These are phyloP conservation scores for Vanessa atalanta DNA, from an alignment of 1,140 invertebrate species.

Conservation along the genomic window DNA sequence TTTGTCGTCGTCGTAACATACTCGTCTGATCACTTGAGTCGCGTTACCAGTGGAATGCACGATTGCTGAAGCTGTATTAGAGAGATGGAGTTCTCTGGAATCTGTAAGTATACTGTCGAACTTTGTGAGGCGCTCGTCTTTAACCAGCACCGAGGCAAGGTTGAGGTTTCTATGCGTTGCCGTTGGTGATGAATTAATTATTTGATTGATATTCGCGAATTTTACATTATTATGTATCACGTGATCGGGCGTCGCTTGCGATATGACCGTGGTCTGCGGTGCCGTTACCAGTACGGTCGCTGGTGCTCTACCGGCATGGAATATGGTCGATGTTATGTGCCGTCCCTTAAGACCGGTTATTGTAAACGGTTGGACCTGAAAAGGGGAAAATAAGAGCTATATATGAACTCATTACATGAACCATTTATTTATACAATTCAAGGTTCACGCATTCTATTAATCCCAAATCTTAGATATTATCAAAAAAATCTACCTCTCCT, in stretches of 20 bases:
- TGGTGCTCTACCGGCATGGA: conserved; percentile 62
- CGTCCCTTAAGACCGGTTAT: conserved; percentile 65
- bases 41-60: conserved; percentile 64
- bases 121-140: conserved; percentile 59
- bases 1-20: conserved; percentile 66
- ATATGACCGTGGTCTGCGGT: conserved; percentile 70
- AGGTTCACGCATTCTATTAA: too few species aligned
- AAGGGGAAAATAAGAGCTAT: conserved; percentile 17
- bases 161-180: conserved; percentile 46
- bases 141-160: conserved; percentile 60
- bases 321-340: conserved; percentile 74
- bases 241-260: conserved; percentile 56
- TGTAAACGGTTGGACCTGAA: conserved; percentile 69
- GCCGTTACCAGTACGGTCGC: conserved; percentile 69
- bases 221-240: conserved; percentile 48
- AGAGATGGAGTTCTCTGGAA: conserved; percentile 61
- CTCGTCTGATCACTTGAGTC: conserved; percentile 68
- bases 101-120: conserved; percentile 67
- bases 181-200: conserved; percentile 50
- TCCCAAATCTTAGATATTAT: too few species aligned
- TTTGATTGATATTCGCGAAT: conserved; percentile 60
- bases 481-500: conserved; percentile 48
- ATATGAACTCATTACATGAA: too few species aligned
- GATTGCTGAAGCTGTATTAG: conserved; percentile 63
- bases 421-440: too few species aligned